Conservation (phyloP, 1,140 invertebrate species). For the Pinna nobilis region DNA sequence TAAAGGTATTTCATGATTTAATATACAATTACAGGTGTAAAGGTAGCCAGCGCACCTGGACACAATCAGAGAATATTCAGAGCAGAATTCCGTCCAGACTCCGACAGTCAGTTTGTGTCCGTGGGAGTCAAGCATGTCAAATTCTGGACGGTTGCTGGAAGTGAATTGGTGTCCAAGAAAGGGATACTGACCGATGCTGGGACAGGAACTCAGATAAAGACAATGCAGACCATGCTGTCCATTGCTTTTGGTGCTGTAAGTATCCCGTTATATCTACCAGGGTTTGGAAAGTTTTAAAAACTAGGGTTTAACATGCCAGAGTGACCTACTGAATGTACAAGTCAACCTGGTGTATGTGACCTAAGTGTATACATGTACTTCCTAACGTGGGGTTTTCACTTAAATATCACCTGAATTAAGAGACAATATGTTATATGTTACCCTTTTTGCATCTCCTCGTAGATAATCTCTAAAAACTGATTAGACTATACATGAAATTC, state of each 20-base stretch:
- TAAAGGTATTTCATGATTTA: too few relatives aligned
- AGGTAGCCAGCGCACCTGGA: slow-evolving; percentile 63
- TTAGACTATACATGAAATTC: too few relatives aligned
- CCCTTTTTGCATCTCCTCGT: too few relatives aligned
- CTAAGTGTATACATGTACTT: too few relatives aligned
- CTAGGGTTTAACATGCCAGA: too few relatives aligned
- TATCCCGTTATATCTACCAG: slow-evolving; percentile 14
- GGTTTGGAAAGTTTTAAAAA: too few relatives aligned
- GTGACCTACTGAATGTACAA: too few relatives aligned
- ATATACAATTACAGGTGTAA: slow-evolving; percentile 65
- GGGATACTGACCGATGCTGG: slow-evolving; percentile 66
- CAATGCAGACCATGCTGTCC: slow-evolving; percentile 75
- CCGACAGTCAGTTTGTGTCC: slow-evolving; percentile 74
- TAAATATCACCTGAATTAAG: too few relatives aligned
- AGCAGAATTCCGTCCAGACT: slow-evolving; percentile 74
- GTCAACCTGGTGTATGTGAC: too few relatives aligned
- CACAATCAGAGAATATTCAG: slow-evolving; percentile 72
- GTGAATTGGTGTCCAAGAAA: slow-evolving; percentile 69
- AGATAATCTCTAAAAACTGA: too few relatives aligned
- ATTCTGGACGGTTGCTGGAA: slow-evolving; percentile 75
- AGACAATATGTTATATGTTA: too few relatives aligned
- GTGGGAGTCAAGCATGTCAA: slow-evolving; percentile 76
- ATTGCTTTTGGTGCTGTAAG: slow-evolving; percentile 74
- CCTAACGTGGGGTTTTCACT: too few relatives aligned
- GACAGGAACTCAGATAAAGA: slow-evolving; percentile 52